Evolutionary conservation across 1,140 invertebrate species (phyloP).

Genomic region (Vollenhovia emeryi): DNA sequence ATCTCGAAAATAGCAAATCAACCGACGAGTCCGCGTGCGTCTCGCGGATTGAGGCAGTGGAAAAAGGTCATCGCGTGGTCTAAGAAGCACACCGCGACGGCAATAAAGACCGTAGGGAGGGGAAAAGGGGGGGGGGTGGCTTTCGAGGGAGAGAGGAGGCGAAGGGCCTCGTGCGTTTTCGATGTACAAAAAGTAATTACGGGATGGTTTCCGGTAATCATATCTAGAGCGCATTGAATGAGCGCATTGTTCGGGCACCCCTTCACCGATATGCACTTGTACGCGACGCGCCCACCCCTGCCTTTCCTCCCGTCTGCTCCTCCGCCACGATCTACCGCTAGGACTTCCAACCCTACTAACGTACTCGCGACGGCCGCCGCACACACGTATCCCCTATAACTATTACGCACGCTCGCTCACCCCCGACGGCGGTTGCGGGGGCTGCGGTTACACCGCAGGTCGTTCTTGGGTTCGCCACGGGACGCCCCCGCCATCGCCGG

Average conservation of each 20-base stretch:
- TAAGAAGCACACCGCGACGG: conserved; percentile 14
- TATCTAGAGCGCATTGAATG: conserved; percentile 84
- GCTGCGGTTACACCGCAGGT: conserved; percentile 52
- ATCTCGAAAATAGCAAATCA: conserved; percentile 42
- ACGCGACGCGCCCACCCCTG: conserved; percentile 73
- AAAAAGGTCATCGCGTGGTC: conserved; percentile 47
- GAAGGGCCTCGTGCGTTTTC: conserved; percentile 73
- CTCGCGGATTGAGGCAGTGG: conserved; percentile 2
- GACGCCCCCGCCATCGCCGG: neutral
- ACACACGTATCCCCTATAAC: conserved; percentile 36
- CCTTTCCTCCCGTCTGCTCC: conserved; percentile 3
- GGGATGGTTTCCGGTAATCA: conserved; percentile 85
- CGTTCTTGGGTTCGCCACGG: conserved; percentile 43
- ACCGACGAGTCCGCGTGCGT: conserved; percentile 30
- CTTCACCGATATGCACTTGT: conserved; percentile 82
- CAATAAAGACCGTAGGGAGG: neutral
- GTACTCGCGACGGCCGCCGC: conserved; percentile 21
- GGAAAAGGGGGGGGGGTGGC: neutral
- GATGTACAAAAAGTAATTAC: conserved; percentile 85
- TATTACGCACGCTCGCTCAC: conserved; percentile 47
- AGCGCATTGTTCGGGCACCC: conserved; percentile 84
- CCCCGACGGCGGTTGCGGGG: conserved; percentile 24
- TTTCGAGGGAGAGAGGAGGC: conserved; percentile 64
- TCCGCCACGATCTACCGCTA: conserved; percentile 12
- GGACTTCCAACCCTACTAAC: conserved; percentile 42